phyloP scores from a whole-genome alignment of 2,797 vertebrate genomes.

The Esox masquinongy region DNA sequence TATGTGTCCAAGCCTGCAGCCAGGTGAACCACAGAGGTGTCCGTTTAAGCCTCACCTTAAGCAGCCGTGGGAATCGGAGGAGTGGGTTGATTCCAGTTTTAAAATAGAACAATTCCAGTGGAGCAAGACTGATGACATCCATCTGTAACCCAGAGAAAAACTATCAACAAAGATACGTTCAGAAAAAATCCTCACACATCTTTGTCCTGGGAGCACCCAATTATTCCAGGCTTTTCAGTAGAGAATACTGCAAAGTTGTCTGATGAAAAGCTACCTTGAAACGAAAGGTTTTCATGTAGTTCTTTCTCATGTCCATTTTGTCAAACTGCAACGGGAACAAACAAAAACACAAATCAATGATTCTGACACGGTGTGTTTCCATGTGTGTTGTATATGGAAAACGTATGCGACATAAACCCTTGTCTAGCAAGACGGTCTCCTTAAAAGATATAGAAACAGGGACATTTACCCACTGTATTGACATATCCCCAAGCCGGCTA shows the following conservation, averaged over 20 bases:
- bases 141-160: constrained; percentile 75
- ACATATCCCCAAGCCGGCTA: background rate
- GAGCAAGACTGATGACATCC: constrained; percentile 88
- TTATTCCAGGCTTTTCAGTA: background rate
- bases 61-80: constrained; percentile 87
- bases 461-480: background rate
- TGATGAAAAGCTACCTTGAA: constrained; percentile 81
- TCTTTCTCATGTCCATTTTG: constrained; percentile 88
- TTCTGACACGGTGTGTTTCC: background rate
- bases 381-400: background rate
- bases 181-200: background rate
- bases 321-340: constrained; percentile 75
- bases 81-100: constrained; percentile 88
- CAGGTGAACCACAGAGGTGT: background rate
- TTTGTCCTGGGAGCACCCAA: too few relatives aligned
- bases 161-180: background rate
- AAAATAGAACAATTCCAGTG: constrained; percentile 92
- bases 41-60: constrained; percentile 80
- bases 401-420: background rate
- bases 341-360: constrained; percentile 11
- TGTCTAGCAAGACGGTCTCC: background rate
- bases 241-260: background rate
- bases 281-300: constrained; percentile 86
- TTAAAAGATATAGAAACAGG: background rate
- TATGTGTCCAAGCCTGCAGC: background rate